Conservation (phyloP, 2,797 vertebrate genomes). For the Onychomys leucogaster region DNA sequence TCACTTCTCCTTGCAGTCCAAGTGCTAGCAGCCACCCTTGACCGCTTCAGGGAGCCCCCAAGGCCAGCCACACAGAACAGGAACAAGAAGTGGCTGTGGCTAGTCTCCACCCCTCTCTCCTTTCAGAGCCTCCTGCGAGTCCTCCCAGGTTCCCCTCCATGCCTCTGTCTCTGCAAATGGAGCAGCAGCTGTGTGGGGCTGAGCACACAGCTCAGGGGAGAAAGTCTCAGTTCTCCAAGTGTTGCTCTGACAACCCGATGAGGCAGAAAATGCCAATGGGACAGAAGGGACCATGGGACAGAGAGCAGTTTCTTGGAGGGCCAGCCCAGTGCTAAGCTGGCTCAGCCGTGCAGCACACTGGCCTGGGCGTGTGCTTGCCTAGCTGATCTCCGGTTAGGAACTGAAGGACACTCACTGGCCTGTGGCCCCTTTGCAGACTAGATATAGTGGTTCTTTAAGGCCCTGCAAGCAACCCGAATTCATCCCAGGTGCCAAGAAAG, state of each 20-base stretch:
- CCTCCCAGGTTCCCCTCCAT: not conserved
- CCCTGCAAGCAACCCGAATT: not conserved
- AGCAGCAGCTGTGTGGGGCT: fast-evolving
- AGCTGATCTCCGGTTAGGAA: not conserved
- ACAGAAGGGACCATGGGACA: not conserved
- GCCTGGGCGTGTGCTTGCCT: not conserved
- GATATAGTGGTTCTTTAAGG: not conserved
- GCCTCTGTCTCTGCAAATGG: too few relatives aligned
- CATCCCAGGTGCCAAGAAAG: not conserved
- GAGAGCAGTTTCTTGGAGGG: not conserved
- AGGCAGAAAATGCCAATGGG: not conserved
- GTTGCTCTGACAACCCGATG: not conserved
- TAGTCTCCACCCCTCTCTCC: not conserved
- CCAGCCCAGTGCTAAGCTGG: not conserved
- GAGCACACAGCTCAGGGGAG: fast-evolving
- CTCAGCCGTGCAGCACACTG: fast-evolving
- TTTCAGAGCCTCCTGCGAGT: not conserved
- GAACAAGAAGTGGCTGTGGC: not conserved
- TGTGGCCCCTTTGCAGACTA: not conserved
- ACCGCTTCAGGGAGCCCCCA: not conserved
- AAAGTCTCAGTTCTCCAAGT: too few relatives aligned
- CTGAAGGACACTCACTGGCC: not conserved
- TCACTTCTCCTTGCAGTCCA: not conserved
- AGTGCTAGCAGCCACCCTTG: not conserved
- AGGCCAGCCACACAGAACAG: not conserved